Evolutionary conservation across 1,140 invertebrate species (phyloP), one percentile per base, ranked within the genome.

Genomic region (Hyles euphorbiae): DNA sequence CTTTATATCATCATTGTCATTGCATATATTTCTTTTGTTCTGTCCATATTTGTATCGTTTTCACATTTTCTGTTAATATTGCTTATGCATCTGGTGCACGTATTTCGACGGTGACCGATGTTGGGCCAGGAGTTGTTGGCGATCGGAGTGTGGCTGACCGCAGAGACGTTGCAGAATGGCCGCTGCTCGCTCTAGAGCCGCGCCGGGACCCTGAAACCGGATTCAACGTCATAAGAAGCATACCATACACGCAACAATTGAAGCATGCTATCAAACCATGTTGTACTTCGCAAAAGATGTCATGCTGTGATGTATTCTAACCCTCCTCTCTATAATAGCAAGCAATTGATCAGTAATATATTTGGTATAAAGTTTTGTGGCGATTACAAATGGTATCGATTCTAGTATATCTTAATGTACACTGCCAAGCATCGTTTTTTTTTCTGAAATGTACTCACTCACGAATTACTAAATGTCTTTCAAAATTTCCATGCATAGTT

Each of bases 171-270:
- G 90, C 92, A 3, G 93, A 93, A 56, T 92, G 90, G 58, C 91
- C 93, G 63, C 92, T 93, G 78, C 93, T 94, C 5, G 91, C 91
- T 70, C 91, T 90, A 56, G 93, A 93, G 53, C 93, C 93, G 53
- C 93, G 90, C 54, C 92, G 89, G 60, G 92, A 93, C 60, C 92
- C 93, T 94, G 80, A 72, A 91, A 90, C 76, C 43, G 22, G 6
- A 48, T 0, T 34, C 32, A 34, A 52, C 12, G 6, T 34, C 3
- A 34, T 8, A 5, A n/a, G n/a, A 8, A 11, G 10, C 12, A 43
- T 0, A 11, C 6, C 3, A 12, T 11, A 44, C 8, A 54, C 34
- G 40, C 32, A 34, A 58, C 58, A 34, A 34, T 36, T 45, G 8
- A 54, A 59, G 59, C 64, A 72, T 72, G 62, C 63, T 67, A 53